A percentile compares a stretch with the other conserved stretches of the same genome.
Conservation (phyloP, 2,888 invertebrate genomes). For the Rapana venosa region DNA sequence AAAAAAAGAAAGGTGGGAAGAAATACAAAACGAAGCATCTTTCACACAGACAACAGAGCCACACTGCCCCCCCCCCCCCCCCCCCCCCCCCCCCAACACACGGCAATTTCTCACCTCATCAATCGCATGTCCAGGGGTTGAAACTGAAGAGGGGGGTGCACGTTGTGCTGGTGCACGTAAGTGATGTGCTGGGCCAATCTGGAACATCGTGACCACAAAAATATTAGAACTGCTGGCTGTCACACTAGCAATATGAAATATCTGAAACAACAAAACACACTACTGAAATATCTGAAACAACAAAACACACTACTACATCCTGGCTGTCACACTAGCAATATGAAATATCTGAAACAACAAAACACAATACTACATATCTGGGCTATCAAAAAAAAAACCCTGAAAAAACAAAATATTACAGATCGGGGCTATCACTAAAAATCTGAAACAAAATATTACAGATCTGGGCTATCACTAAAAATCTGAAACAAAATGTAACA, state of each 20-base stretch:
- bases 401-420: no score
- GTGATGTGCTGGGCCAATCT: slow-evolving; percentile 97
- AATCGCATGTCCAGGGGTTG: slow-evolving; percentile 93
- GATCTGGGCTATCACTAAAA: no score
- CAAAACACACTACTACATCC: no score
- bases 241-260: not conserved
- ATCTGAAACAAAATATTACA: no score
- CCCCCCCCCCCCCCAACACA: no score
- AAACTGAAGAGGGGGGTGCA: slow-evolving; percentile 88
- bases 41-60: not conserved
- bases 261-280: not conserved
- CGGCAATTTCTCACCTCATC: slow-evolving; percentile 82
- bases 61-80: no score
- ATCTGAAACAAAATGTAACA: no score
- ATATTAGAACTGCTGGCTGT: not conserved
- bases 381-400: no score
- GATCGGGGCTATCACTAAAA: no score
- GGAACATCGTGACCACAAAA: slow-evolving; percentile 45
- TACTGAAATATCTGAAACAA: no score
- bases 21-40: not conserved
- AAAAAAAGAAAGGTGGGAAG: no score
- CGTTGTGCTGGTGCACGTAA: slow-evolving; percentile 94
- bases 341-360: not conserved
- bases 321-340: not conserved
- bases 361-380: not conserved